These are phyloP conservation scores for Sitobion miscanthi DNA, from an alignment of 1,140 invertebrate species.

Conservation along the genomic window DNA sequence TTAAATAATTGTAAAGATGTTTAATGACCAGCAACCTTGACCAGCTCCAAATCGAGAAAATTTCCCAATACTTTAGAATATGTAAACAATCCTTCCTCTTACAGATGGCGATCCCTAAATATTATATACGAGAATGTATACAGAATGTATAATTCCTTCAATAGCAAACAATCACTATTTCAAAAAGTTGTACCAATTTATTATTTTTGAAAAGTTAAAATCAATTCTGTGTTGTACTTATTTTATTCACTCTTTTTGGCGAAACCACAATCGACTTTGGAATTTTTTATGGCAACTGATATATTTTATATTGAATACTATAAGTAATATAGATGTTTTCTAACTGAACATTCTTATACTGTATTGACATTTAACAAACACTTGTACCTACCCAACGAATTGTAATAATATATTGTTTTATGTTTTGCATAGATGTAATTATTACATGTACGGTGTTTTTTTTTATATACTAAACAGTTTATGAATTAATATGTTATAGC, in stretches of 20 bases:
- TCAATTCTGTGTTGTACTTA: neutral
- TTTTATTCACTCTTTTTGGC: too few relatives aligned
- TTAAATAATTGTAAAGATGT: slow-evolving; percentile 7
- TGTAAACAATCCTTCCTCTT: neutral
- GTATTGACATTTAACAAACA: too few relatives aligned
- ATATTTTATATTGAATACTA: neutral
- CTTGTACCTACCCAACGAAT: too few relatives aligned
- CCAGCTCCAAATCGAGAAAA: neutral
- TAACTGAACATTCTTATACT: too few relatives aligned
- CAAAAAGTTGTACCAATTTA: neutral
- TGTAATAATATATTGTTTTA: too few relatives aligned
- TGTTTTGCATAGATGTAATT: too few relatives aligned
- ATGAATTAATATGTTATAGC: too few relatives aligned
- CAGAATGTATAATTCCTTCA: neutral
- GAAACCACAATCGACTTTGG: too few relatives aligned
- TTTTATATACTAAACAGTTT: too few relatives aligned
- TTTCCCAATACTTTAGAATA: neutral
- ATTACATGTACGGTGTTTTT: too few relatives aligned
- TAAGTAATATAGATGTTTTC: too few relatives aligned
- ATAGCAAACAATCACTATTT: neutral
- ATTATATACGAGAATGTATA: neutral
- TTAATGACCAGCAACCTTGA: neutral
- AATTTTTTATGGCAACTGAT: too few relatives aligned
- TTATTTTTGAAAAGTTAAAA: neutral
- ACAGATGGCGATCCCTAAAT: neutral